Evolutionary conservation across 2,888 invertebrate genomes (phyloP), one percentile per base, ranked within the genome.

Genomic region (Drosophila multiciliata): DNA sequence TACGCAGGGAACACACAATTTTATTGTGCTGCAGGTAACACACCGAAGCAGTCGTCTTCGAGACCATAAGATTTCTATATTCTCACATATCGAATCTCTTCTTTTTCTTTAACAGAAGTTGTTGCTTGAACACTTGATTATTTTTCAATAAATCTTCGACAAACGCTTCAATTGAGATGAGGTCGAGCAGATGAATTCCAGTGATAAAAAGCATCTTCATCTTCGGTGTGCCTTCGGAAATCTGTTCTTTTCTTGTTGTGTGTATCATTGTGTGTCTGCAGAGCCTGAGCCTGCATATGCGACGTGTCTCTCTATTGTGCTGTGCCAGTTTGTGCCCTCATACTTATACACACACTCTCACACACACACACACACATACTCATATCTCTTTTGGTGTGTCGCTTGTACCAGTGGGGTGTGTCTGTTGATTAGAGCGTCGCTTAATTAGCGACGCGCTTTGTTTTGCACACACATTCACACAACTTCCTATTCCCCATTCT

Each of bases 371-470:
- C 23, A 29, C 48, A 58, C 52, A 71, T 32, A 53, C 32, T 36
- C 53, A 58, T 58, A 58, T 58, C 40, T 58, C 29, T 73, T 72
- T 61, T 61, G 45, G 55, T 40, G n/a, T 35, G 33, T 1, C 9
- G 15, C 42, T 48, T 12, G 36, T 5, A 23, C 35, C 2, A 42
- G 12, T 42, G 36, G 8, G 42, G 33, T 53, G 17, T 38, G 68
- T 84, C 70, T 87, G 79, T 85, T 85, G 84, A 85, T 85, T 85
- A 85, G 89, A 85, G 82, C 85, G 73, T 81, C 64, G 89, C 84
- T 89, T 89, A 85, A 85, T 85, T 85, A 89, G 89, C 81, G 65
- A 65, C 73, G 48, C 53, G 78, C 73, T 69, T 80, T 79, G 73
- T 79, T 80, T 65, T 67, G 45, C 75, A 75, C 71, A 73, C 50